Evolutionary conservation across 2,797 vertebrate genomes (phyloP), one percentile per base, ranked within the genome.

Genomic region (Scarus forsteni): DNA sequence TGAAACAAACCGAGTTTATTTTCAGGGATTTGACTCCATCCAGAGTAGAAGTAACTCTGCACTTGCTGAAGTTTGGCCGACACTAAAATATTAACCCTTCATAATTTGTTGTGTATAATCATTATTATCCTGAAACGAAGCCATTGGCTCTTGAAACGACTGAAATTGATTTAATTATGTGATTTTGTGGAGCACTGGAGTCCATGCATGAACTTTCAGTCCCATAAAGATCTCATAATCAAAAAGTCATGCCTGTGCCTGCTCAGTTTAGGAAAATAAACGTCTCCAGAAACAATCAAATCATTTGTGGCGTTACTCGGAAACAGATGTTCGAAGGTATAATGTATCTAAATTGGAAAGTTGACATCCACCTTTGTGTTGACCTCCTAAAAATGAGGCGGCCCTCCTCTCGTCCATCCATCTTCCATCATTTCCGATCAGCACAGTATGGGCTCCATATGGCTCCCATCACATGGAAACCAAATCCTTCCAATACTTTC

Each of bases 401-500:
- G 2, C 63, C 35, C 34, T 61, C 43, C 14, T 50, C 68, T 49
- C 35, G 1, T 71, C 51, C 0, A 14, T 61, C 55, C 38, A 12
- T 64, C 52, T 48, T 64, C 18, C 13, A 39, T 38, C 10, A 36
- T 66, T 65, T 77, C 50, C 44, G 8, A 38, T 58, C 36, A 56
- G 14, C 38, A 6, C 45, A n/a, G 52, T 46, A 13, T 18, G 0
- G 18, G 6, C 49, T 0, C 49, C 82, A 77, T 63, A 44, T 80
- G 72, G 58, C 40, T 72, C 50, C 58, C 42, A 79, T 75, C 67
- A 74, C 8, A 16, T 8, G 13, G 73, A 35, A 81, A 78, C 57
- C 50, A n/a, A 59, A 75, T 39, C 50, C 42, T 53, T 63, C 35
- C 16, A 18, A 10, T 50, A 64, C 58, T 49, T 60, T 62, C 38